Evolutionary conservation across 2,888 invertebrate species (phyloP).

Genomic region (Chalcis sispes): DNA sequence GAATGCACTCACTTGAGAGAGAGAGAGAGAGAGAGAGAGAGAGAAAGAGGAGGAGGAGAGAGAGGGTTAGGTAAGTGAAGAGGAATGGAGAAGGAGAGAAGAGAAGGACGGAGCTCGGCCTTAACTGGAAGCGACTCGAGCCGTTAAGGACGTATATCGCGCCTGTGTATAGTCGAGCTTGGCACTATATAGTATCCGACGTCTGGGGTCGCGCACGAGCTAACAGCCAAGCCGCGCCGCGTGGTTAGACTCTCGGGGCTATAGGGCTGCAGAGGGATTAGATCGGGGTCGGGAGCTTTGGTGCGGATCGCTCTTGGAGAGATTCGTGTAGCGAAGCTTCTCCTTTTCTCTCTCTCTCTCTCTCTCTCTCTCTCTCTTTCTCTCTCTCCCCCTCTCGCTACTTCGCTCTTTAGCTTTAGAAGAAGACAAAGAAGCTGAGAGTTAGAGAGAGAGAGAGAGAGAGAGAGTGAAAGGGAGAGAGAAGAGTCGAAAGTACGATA

Average conservation of each 20-base stretch:
- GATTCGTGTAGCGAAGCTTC: neutral
- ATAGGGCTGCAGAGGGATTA: constrained; percentile 31
- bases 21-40: neutral
- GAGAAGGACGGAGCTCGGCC: too few relatives aligned
- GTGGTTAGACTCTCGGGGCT: constrained; percentile 37
- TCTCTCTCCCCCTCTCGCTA: constrained; percentile 22
- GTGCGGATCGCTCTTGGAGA: constrained; percentile 39
- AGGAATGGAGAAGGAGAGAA: too few relatives aligned
- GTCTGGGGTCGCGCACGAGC: constrained; percentile 18
- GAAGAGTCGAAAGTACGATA: constrained; percentile 21
- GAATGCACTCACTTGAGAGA: neutral
- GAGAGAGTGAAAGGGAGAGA: neutral
- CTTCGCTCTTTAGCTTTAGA: constrained; percentile 25
- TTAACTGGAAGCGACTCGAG: constrained; percentile 42
- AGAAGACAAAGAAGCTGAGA: constrained; percentile 34
- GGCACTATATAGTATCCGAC: constrained; percentile 23
- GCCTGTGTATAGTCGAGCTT: neutral
- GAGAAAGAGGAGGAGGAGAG: neutral
- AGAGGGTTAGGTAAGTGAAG: constrained; percentile 3
- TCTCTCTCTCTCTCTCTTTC: constrained; percentile 19
- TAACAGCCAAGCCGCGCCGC: constrained; percentile 5
- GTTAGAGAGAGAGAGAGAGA: neutral
- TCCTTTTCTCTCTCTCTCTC: constrained; percentile 21
- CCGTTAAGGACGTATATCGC: constrained; percentile 29
- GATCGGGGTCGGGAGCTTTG: constrained; percentile 33